A percentile compares a stretch with the other conserved stretches of the same genome.
These are phyloP conservation scores for Epistrophe grossulariae DNA, from an alignment of 2,888 invertebrate species.

Conservation along the genomic window DNA sequence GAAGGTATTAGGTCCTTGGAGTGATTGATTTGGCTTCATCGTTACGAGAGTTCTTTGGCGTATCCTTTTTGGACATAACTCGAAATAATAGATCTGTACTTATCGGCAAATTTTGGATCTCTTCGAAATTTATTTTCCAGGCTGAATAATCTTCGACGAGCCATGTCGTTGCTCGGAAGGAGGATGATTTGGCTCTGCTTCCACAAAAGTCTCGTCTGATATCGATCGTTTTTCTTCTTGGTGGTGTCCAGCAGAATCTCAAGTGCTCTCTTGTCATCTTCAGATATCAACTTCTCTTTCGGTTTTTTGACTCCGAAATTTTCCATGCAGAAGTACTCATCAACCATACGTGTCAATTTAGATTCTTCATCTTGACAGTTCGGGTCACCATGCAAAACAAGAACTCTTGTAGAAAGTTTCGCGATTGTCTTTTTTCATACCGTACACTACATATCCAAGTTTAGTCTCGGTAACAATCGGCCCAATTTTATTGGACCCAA, in stretches of 20 bases:
- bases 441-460: conserved; percentile 1
- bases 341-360: not conserved
- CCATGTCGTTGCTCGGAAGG: conserved; percentile 47
- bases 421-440: too few species aligned
- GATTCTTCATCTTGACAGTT: not conserved
- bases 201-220: conserved; percentile 15
- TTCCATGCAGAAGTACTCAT: not conserved
- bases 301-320: not conserved
- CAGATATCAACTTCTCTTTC: not conserved
- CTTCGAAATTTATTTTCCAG: conserved; percentile 58
- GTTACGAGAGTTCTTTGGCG: conserved; percentile 47
- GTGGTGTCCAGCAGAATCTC: not conserved
- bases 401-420: not conserved
- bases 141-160: conserved; percentile 38
- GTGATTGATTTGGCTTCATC: conserved; percentile 27
- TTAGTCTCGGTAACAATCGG: not conserved
- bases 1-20: conserved; percentile 76
- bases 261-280: conserved; percentile 35
- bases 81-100: conserved; percentile 31
- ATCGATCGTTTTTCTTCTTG: conserved; percentile 1
- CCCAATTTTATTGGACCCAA: not conserved
- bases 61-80: conserved; percentile 57
- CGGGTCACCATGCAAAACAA: not conserved
- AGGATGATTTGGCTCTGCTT: not conserved
- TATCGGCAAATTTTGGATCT: conserved; percentile 35